Conservation (phyloP, 2,113 vertebrate species). For the Australoheros scitulus region DNA sequence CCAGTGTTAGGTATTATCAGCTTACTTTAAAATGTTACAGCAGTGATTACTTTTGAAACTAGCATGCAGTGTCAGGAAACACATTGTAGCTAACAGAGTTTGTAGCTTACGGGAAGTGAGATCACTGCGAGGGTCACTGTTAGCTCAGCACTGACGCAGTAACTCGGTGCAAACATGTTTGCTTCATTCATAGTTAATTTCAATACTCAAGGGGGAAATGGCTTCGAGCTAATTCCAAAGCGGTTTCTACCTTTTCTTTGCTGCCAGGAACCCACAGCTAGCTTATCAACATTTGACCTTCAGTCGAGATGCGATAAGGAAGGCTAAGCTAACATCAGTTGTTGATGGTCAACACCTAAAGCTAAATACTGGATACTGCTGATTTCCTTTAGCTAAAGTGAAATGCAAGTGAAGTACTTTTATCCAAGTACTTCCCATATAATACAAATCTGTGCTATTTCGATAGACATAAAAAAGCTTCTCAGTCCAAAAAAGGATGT, state of each 20-base stretch:
- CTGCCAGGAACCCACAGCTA: not conserved
- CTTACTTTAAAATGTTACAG: not conserved
- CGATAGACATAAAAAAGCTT: too few relatives aligned
- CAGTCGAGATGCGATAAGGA: too few relatives aligned
- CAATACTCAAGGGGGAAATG: not conserved
- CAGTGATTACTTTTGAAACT: not conserved
- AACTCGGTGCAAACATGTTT: not conserved
- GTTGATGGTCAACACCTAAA: not conserved
- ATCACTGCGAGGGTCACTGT: not conserved
- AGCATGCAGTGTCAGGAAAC: not conserved
- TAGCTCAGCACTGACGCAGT: not conserved
- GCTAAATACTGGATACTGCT: not conserved
- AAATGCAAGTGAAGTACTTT: not conserved
- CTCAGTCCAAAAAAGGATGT: too few relatives aligned
- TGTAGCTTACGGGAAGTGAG: not conserved
- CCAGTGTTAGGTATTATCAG: not conserved
- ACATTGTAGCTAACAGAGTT: not conserved
- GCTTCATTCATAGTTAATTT: not conserved
- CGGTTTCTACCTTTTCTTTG: not conserved
- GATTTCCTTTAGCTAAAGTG: fast-evolving
- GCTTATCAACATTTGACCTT: not conserved
- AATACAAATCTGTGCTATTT: not conserved
- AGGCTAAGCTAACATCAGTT: not conserved
- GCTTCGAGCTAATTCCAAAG: not conserved
- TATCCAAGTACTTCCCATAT: not conserved